Base-by-base conservation (phyloP, 2,888 invertebrate species). In the Heteromurus nitidus region DNA sequence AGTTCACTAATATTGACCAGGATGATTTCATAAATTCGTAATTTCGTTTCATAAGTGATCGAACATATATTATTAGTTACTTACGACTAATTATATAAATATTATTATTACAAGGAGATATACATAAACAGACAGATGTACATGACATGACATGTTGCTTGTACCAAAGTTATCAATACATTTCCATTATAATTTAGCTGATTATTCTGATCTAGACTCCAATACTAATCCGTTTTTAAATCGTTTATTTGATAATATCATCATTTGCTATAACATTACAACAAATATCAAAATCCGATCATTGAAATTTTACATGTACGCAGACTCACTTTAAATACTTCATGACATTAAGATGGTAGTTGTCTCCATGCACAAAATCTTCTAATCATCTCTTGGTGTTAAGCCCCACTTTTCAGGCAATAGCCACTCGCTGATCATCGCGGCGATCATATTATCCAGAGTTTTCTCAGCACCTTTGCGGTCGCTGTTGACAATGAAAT, bases 361-460 rank as follows among this genome's bases (percentile, higher is more conserved):
- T 13, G 5, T 36, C 13, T 36, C 36, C 36, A 36, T 13, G 11
- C n/a, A n/a, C 11, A 47, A n/a, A n/a, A n/a, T n/a, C n/a, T n/a
- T 47, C n/a, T 47, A 55, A 55, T 55, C 55, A 31, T 72, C 65
- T 73, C 80, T 65, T 13, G 92, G 89, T 85, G 91, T 90, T 18
- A 95, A 90, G 24, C 91, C 90, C 89, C 96, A 94, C 86, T 92
- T 89, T 85, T 92, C 90, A 0, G 97, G 97, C 88, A 96, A 93
- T 69, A 96, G 91, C 86, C 96, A 93, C 88, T 97, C 95, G 20
- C 93, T 91, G 1, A 96, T 92, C 85, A 97, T 93, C 31, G 92
- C 93, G 31, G 92, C 89, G 0, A 97, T 94, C 92, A 97, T 94
- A 86, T 93, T 92, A 20, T 92, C 90, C 9, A 96, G 90, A 77